These are phyloP conservation scores for Nudaria mundana DNA, from an alignment of 2,888 invertebrate genomes.

Conservation along the genomic window DNA sequence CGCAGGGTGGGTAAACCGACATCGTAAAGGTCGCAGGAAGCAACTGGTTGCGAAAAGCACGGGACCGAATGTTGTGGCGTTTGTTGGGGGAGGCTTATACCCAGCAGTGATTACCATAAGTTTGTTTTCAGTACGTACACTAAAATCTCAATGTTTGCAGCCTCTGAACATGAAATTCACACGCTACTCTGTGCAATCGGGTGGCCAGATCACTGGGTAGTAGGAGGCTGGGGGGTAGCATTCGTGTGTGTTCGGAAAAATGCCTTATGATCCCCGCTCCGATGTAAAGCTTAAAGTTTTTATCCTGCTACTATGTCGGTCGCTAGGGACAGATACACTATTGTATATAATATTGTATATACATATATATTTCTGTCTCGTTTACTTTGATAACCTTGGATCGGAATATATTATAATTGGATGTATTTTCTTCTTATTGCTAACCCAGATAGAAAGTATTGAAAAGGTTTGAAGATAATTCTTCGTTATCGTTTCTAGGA, in stretches of 20 bases:
- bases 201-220: constrained; percentile 63
- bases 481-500: no score
- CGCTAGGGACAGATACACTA: constrained; percentile 39
- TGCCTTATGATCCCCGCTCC: constrained; percentile 71
- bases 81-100: no score
- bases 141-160: neutral
- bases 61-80: no score
- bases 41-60: no score
- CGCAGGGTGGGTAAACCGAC: no score
- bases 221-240: constrained; percentile 32
- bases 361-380: constrained; percentile 15
- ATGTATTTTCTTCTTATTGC: no score
- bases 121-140: no score
- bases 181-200: constrained; percentile 57
- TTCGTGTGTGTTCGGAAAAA: constrained; percentile 78
- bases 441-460: no score
- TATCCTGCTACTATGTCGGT: constrained; percentile 46
- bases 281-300: constrained; percentile 55
- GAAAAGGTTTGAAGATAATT: no score
- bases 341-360: constrained; percentile 27
- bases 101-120: no score
- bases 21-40: no score
- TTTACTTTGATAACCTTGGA: neutral
- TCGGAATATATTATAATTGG: neutral
- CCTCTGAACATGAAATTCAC: constrained; percentile 38